Evolutionary conservation across 2,113 vertebrate species (phyloP).

Genomic region (Shinisaurus crocodilurus): DNA sequence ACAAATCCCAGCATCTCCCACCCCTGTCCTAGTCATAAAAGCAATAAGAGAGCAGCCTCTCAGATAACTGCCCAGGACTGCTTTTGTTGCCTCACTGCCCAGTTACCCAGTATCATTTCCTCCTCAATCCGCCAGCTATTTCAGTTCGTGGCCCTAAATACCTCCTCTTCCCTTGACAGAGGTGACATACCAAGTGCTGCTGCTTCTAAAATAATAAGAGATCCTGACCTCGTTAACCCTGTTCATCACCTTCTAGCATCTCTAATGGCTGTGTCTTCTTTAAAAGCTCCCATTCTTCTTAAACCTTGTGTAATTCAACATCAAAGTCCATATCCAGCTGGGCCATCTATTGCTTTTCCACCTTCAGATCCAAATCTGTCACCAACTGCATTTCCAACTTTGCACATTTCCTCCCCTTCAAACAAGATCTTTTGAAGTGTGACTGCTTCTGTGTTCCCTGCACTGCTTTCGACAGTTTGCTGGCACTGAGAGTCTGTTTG

Average conservation of each 20-base stretch:
- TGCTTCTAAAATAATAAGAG: not conserved
- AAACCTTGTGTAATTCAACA: slow-evolving; percentile 53
- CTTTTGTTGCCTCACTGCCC: not conserved
- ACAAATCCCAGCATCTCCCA: too few species aligned
- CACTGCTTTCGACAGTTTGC: slow-evolving; percentile 58
- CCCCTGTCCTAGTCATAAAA: not conserved
- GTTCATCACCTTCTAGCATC: slow-evolving; percentile 31
- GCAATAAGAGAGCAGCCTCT: not conserved
- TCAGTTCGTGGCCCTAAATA: not conserved
- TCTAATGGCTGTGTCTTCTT: slow-evolving; percentile 38
- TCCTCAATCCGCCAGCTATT: rapidly evolving
- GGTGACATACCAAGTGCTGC: slow-evolving; percentile 1
- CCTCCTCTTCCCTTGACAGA: rapidly evolving
- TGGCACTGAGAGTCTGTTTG: slow-evolving; percentile 52
- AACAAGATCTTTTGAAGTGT: slow-evolving; percentile 53
- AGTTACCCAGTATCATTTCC: rapidly evolving
- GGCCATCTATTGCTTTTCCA: slow-evolving; percentile 44
- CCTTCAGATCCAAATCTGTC: slow-evolving; percentile 63
- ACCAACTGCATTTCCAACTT: slow-evolving; percentile 59
- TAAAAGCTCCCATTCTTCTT: slow-evolving; percentile 56
- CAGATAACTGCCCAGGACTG: not conserved
- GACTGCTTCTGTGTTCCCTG: slow-evolving; percentile 43
- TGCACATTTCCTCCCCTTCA: slow-evolving; percentile 36
- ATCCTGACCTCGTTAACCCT: slow-evolving; percentile 34
- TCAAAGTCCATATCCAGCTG: slow-evolving; percentile 65